Evolutionary conservation across 2,797 vertebrate species (phyloP).

Genomic region (Scolopax bukidnonensis): DNA sequence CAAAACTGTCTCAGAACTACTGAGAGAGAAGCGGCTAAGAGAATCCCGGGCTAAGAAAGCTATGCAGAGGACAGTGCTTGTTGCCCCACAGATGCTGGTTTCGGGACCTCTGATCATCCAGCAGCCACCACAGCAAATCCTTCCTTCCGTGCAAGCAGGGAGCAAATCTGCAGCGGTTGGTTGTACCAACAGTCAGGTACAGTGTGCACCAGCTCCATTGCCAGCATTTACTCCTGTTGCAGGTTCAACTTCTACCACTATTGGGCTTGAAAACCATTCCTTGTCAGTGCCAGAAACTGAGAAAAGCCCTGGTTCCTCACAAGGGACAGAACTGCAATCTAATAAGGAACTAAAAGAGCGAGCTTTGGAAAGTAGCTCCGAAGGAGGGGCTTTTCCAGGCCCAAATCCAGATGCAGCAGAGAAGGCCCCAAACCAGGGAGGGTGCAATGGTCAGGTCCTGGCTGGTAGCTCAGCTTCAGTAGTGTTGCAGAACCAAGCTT

Average conservation of each 20-base stretch:
- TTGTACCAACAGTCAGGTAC: not conserved
- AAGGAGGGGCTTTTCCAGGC: not conserved
- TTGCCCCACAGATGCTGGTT: constrained; percentile 57
- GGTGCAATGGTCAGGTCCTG: not conserved
- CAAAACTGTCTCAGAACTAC: constrained; percentile 78
- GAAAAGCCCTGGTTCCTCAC: not conserved
- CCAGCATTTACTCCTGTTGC: not conserved
- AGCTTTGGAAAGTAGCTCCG: not conserved
- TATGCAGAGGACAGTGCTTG: not conserved
- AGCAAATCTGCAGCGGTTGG: not conserved
- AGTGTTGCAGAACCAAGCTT: not conserved
- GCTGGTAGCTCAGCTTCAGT: not conserved
- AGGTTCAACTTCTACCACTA: not conserved
- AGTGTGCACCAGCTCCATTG: not conserved
- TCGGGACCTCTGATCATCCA: constrained; percentile 67
- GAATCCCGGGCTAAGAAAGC: constrained; percentile 42
- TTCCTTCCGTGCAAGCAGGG: not conserved
- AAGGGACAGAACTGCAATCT: not conserved
- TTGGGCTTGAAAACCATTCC: not conserved
- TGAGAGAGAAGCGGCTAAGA: constrained; percentile 72
- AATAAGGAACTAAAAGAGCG: not conserved
- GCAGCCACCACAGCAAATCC: not conserved
- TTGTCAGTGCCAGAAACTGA: not conserved
- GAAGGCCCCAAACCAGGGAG: not conserved
- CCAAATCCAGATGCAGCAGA: not conserved